A percentile compares a stretch with the other conserved stretches of the same genome.
Conservation (phyloP, 2,113 vertebrate species). For the Boulengeromyrus knoepffleri region DNA sequence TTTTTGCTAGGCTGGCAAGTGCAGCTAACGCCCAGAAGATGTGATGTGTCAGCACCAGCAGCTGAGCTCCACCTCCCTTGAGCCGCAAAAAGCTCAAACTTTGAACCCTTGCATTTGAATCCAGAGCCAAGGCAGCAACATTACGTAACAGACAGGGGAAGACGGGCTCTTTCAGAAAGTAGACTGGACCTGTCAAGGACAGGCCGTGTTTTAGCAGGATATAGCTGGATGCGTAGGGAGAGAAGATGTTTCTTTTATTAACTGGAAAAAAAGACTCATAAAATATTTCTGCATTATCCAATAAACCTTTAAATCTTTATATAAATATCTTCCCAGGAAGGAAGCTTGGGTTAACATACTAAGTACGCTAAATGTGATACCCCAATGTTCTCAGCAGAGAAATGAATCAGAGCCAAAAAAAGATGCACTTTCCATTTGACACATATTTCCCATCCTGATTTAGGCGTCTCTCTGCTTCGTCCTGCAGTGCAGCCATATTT, state of each 20-base stretch:
- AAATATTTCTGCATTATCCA: constrained; percentile 21
- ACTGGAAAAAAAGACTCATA: not conserved
- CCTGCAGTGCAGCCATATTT: constrained; percentile 5
- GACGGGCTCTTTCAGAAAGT: not conserved
- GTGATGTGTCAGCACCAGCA: not conserved
- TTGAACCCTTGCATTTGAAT: not conserved
- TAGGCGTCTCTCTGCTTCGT: not conserved
- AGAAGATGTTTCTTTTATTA: not conserved
- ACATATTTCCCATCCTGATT: not conserved
- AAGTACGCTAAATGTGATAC: constrained; percentile 18
- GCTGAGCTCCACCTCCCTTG: not conserved
- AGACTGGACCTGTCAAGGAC: not conserved
- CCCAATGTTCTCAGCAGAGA: constrained; percentile 8
- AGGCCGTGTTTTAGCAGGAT: not conserved
- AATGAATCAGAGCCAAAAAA: constrained; percentile 1
- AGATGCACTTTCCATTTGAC: constrained; percentile 18
- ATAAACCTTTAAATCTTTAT: constrained; percentile 15
- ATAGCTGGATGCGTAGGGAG: not conserved
- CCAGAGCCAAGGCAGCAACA: not conserved
- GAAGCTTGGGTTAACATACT: constrained; percentile 20
- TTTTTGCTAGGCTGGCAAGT: not conserved
- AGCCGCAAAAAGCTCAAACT: not conserved
- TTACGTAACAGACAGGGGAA: not conserved
- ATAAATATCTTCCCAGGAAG: constrained; percentile 21
- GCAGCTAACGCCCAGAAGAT: not conserved